A percentile compares a stretch with the other conserved stretches of the same genome.
phyloP scores from a whole-genome alignment of 2,113 vertebrate genomes.

The Pleuronectes platessa region DNA sequence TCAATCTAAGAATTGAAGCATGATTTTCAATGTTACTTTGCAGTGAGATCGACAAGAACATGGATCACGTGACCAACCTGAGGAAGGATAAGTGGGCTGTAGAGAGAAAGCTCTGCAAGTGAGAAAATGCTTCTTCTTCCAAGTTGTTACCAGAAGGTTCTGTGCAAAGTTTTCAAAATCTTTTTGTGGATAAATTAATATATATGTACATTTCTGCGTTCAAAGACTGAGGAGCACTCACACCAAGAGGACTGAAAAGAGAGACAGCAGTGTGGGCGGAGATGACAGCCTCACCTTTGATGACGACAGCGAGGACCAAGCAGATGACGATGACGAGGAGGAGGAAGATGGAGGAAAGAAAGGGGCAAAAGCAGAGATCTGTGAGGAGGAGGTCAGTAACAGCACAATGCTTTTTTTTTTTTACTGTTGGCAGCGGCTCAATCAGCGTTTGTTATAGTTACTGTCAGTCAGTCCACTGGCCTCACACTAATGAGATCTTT shows the following conservation, averaged over 20 bases:
- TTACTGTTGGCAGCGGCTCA: neutral
- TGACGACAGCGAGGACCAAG: constrained; percentile 88
- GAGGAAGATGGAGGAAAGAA: constrained; percentile 92
- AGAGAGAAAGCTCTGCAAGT: constrained; percentile 97
- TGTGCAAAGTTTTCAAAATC: neutral
- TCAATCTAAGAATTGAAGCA: constrained; percentile 1
- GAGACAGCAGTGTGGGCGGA: constrained; percentile 80
- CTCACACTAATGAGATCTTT: constrained; percentile 42
- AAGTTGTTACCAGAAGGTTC: neutral
- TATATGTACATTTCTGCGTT: constrained; percentile 1
- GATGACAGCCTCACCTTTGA: constrained; percentile 86
- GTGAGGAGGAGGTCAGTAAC: constrained; percentile 94
- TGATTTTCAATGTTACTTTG: constrained; percentile 56
- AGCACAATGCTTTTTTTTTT: constrained; percentile 32
- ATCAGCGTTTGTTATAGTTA: constrained; percentile 32
- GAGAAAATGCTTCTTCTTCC: constrained; percentile 75
- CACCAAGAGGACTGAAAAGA: constrained; percentile 89
- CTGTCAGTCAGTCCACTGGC: constrained; percentile 21
- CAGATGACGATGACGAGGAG: constrained; percentile 86
- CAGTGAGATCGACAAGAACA: constrained; percentile 98
- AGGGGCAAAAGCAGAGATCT: constrained; percentile 88
- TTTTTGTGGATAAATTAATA: neutral
- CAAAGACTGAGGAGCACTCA: constrained; percentile 90
- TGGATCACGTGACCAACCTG: constrained; percentile 96
- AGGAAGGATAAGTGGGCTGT: constrained; percentile 95